phyloP scores from a whole-genome alignment of 2,888 invertebrate species.

The Conistra vaccinii region DNA sequence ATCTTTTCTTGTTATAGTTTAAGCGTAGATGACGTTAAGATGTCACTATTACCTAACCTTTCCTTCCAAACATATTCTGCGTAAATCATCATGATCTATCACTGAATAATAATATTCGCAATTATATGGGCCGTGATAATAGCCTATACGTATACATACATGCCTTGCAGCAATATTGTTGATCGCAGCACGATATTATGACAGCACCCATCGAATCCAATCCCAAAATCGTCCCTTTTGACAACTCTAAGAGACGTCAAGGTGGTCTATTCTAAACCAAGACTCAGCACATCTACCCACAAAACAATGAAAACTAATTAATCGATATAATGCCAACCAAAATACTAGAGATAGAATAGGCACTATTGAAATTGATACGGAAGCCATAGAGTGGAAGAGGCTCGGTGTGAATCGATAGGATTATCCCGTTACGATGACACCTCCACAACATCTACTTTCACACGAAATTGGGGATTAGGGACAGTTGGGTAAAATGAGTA shows the following conservation, averaged over 20 bases:
- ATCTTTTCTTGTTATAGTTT: no score
- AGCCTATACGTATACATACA: neutral
- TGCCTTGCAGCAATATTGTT: neutral
- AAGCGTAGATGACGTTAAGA: neutral
- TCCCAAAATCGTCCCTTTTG: neutral
- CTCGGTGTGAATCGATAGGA: constrained; percentile 72
- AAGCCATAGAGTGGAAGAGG: constrained; percentile 66
- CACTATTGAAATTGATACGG: constrained; percentile 70
- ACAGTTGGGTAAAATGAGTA: constrained; percentile 45
- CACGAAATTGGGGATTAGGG: constrained; percentile 66
- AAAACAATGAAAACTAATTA: constrained; percentile 52
- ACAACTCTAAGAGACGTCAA: neutral
- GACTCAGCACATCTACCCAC: neutral
- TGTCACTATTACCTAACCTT: neutral
- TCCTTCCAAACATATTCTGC: neutral
- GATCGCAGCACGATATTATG: neutral
- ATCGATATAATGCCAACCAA: constrained; percentile 54
- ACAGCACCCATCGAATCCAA: neutral
- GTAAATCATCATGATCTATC: neutral
- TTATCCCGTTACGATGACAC: constrained; percentile 73
- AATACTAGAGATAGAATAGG: constrained; percentile 54
- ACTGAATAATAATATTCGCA: neutral
- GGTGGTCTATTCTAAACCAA: neutral
- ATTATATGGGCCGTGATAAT: neutral
- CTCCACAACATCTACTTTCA: constrained; percentile 66